Percentiles rank a stretch among this genome's conserved stretches.
phyloP scores from a whole-genome alignment of 1,140 invertebrate genomes.

The Neodiprion fabricii region DNA sequence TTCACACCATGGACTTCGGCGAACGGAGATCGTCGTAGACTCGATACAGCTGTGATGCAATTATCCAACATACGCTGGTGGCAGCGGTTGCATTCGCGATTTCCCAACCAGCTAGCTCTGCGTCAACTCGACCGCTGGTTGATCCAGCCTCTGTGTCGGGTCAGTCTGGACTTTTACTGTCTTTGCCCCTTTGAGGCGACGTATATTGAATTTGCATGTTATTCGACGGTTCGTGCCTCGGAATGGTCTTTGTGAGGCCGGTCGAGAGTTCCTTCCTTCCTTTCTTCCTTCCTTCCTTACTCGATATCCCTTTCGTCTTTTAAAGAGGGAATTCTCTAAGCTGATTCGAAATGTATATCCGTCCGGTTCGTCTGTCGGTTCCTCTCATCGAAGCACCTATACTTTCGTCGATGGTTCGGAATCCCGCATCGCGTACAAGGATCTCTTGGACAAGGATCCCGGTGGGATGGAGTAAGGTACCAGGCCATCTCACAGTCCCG shows the following conservation, averaged over 20 bases:
- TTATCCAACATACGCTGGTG: background rate
- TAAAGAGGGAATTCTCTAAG: background rate
- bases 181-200: background rate
- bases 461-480: background rate
- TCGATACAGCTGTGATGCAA: background rate
- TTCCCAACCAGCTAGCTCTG: background rate
- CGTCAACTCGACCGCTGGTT: background rate
- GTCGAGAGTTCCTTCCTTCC: background rate
- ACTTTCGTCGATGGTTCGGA: background rate
- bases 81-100: background rate
- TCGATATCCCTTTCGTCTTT: background rate
- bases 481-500: background rate
- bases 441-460: too few species aligned
- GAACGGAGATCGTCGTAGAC: background rate
- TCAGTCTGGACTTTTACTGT: background rate
- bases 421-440: too few species aligned
- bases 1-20: background rate
- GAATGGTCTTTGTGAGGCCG: background rate
- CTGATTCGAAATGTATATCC: background rate
- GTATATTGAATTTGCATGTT: conserved; percentile 2
- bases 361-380: background rate
- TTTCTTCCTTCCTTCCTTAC: background rate
- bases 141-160: background rate
- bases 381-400: background rate
- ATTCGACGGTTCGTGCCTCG: background rate